These are phyloP conservation scores for Holcopasites calliopsidis DNA, from an alignment of 1,140 invertebrate genomes.

Conservation along the genomic window DNA sequence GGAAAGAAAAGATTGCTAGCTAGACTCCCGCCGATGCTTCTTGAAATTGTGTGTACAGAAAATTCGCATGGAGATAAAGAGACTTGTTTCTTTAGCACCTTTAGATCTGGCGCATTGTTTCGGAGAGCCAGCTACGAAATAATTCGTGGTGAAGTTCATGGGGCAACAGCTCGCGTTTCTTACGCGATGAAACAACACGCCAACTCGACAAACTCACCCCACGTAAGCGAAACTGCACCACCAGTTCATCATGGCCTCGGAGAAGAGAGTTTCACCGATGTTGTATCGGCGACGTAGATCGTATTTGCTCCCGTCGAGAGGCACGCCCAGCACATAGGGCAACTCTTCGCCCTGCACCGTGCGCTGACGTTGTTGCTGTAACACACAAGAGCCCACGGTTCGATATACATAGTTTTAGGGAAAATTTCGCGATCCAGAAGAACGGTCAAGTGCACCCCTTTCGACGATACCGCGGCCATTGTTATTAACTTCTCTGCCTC, in stretches of 20 bases:
- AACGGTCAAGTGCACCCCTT: constrained; percentile 21
- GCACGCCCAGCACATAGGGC: constrained; percentile 94
- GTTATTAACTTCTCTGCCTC: constrained; percentile 30
- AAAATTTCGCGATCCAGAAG: constrained; percentile 30
- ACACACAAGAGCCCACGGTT: constrained; percentile 41
- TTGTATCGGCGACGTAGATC: constrained; percentile 88
- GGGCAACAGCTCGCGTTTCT: background rate
- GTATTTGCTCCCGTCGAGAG: constrained; percentile 86
- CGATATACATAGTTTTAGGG: constrained; percentile 5
- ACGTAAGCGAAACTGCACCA: constrained; percentile 94
- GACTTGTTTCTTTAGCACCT: too few relatives aligned
- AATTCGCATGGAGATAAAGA: too few relatives aligned
- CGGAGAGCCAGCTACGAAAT: too few relatives aligned
- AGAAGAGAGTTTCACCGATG: constrained; percentile 87
- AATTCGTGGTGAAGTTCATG: too few relatives aligned
- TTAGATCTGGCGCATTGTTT: too few relatives aligned
- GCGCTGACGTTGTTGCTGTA: constrained; percentile 69
- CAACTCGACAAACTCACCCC: constrained; percentile 82
- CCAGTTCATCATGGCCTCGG: constrained; percentile 91
- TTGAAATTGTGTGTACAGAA: too few relatives aligned
- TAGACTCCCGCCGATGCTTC: too few relatives aligned
- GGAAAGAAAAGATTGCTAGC: too few relatives aligned
- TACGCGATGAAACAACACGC: background rate
- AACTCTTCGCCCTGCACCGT: constrained; percentile 93
- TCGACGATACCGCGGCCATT: background rate